Percentiles rank a stretch among this genome's conserved stretches.
These are phyloP conservation scores for Stenotaenia linearis DNA, from an alignment of 2,888 invertebrate genomes.

Conservation along the genomic window DNA sequence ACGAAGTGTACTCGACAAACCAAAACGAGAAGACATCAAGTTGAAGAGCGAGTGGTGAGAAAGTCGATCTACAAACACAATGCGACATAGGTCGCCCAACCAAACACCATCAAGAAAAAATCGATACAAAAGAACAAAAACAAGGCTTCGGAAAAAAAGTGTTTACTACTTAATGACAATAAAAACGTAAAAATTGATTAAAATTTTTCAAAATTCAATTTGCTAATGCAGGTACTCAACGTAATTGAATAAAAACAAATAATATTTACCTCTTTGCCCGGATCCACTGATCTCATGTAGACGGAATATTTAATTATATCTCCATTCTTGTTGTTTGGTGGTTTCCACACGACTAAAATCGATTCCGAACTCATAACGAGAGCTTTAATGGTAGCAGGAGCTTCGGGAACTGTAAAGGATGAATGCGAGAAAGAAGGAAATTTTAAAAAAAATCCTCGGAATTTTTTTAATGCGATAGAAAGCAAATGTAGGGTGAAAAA, in stretches of 20 bases:
- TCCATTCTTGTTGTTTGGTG: constrained; percentile 69
- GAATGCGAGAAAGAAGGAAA: constrained; percentile 38
- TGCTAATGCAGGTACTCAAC: not conserved
- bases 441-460: not conserved
- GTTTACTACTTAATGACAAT: not conserved
- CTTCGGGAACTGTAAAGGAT: constrained; percentile 60
- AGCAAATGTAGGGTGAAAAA: not conserved
- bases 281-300: constrained; percentile 45
- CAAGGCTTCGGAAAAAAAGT: not conserved
- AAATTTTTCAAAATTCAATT: not conserved
- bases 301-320: constrained; percentile 63
- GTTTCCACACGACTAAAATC: constrained; percentile 69
- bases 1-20: not conserved
- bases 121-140: not conserved
- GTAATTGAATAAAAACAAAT: not conserved
- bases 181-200: not conserved
- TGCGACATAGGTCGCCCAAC: not conserved
- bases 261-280: constrained; percentile 36
- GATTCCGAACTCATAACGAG: constrained; percentile 68
- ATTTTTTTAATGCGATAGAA: not conserved
- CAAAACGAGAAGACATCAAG: not conserved
- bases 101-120: not conserved
- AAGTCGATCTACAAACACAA: constrained; percentile 23
- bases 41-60: not conserved
- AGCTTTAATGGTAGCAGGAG: constrained; percentile 72